These are phyloP conservation scores for Eugnorisma glareosa DNA, from an alignment of 2,888 invertebrate species.

Conservation along the genomic window DNA sequence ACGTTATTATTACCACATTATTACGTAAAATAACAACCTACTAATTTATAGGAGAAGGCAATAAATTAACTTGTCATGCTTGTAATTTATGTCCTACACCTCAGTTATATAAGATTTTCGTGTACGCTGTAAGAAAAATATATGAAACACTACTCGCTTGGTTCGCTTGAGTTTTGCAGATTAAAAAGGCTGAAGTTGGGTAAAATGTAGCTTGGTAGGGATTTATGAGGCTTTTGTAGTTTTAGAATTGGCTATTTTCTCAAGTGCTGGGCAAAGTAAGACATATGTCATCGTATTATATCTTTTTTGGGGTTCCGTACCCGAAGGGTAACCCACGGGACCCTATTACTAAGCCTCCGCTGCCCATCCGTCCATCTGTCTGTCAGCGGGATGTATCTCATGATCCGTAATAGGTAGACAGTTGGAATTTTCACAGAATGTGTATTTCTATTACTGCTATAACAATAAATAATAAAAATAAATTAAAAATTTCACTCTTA, in stretches of 20 bases:
- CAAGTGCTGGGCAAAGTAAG: neutral
- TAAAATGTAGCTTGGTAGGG: constrained; percentile 2
- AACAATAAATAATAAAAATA: too few species aligned
- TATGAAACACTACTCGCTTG: constrained; percentile 11
- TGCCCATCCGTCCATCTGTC: too few species aligned
- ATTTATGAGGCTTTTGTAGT: neutral
- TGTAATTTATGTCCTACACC: constrained; percentile 57
- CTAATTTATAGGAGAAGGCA: constrained; percentile 59
- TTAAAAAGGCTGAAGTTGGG: constrained; percentile 13
- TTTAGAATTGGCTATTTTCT: neutral
- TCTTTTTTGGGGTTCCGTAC: too few species aligned
- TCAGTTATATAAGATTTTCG: constrained; percentile 57
- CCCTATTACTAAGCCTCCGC: too few species aligned
- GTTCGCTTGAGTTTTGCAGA: neutral
- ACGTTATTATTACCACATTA: constrained; percentile 47
- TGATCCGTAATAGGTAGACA: too few species aligned
- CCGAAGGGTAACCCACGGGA: too few species aligned
- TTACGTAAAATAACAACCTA: constrained; percentile 56
- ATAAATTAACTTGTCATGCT: constrained; percentile 58
- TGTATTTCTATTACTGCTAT: too few species aligned
- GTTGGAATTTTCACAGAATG: too few species aligned
- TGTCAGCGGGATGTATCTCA: too few species aligned
- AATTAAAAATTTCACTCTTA: too few species aligned
- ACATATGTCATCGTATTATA: too few species aligned
- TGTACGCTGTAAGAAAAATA: constrained; percentile 42